These are phyloP conservation scores for Orgyia antiqua DNA, from an alignment of 2,888 invertebrate genomes.

Conservation along the genomic window DNA sequence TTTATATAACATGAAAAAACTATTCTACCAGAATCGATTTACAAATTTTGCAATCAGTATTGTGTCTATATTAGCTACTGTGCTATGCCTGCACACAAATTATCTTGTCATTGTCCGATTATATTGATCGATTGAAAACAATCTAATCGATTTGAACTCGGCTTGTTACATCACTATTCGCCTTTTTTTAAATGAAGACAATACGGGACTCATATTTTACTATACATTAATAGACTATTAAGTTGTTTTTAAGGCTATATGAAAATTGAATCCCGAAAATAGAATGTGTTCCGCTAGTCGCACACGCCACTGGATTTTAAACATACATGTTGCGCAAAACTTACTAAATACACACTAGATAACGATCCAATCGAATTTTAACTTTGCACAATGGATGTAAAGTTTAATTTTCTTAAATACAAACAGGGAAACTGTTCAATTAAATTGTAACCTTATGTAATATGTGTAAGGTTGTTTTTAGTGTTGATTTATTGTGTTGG, in stretches of 20 bases:
- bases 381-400: slow-evolving; percentile 7
- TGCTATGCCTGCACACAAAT: slow-evolving; percentile 16
- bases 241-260: slow-evolving; percentile 12
- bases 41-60: slow-evolving; percentile 3
- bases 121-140: slow-evolving; percentile 16
- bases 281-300: slow-evolving; percentile 36
- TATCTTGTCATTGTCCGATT: slow-evolving; percentile 18
- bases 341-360: slow-evolving; percentile 23
- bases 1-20: no score
- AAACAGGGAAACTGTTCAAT: not conserved
- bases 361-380: slow-evolving; percentile 8
- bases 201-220: no score
- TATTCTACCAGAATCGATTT: not conserved
- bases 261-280: slow-evolving; percentile 24
- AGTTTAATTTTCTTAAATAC: no score
- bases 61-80: slow-evolving; percentile 9
- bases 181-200: no score
- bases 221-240: no score
- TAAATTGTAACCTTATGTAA: slow-evolving; percentile 1
- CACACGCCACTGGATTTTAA: slow-evolving; percentile 30
- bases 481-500: slow-evolving; percentile 4
- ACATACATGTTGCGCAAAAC: slow-evolving; percentile 34
- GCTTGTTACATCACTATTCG: slow-evolving; percentile 19
- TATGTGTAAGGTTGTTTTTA: slow-evolving; percentile 11
- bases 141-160: slow-evolving; percentile 10